A percentile compares a stretch with the other conserved stretches of the same genome.
Evolutionary conservation across 2,113 vertebrate species (phyloP).

Genomic region (Lepus europaeus): DNA sequence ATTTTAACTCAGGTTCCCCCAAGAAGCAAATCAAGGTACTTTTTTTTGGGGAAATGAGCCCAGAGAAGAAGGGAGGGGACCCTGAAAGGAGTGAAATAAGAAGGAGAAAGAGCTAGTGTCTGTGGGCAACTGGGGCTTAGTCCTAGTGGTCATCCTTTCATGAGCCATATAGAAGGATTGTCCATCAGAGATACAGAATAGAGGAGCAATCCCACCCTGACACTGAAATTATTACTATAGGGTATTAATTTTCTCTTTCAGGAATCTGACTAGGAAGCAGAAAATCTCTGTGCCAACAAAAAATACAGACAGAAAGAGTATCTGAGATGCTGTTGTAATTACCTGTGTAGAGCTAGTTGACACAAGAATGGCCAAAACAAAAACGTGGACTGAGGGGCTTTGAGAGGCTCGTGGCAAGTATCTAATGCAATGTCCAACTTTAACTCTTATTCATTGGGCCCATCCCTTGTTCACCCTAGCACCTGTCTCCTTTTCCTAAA

Average conservation of each 20-base stretch:
- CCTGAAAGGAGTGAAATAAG: neutral
- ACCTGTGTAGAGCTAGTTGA: neutral
- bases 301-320: neutral
- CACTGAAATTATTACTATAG: neutral
- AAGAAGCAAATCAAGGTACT: neutral
- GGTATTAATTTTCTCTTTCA: neutral
- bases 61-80: neutral
- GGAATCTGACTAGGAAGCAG: neutral
- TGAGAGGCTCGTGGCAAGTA: neutral
- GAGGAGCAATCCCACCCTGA: neutral
- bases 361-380: neutral
- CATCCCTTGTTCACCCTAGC: neutral
- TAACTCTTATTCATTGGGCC: neutral
- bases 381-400: neutral
- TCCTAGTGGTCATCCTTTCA: neutral
- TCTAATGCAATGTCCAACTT: neutral
- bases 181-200: neutral
- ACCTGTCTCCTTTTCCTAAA: neutral
- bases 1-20: conserved; percentile 19
- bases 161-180: neutral
- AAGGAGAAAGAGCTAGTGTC: neutral
- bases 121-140: neutral
- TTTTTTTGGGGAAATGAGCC: neutral
- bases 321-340: neutral
- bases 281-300: neutral